Conservation (phyloP, 2,797 vertebrate genomes). For the Hippocampus kuda region DNA sequence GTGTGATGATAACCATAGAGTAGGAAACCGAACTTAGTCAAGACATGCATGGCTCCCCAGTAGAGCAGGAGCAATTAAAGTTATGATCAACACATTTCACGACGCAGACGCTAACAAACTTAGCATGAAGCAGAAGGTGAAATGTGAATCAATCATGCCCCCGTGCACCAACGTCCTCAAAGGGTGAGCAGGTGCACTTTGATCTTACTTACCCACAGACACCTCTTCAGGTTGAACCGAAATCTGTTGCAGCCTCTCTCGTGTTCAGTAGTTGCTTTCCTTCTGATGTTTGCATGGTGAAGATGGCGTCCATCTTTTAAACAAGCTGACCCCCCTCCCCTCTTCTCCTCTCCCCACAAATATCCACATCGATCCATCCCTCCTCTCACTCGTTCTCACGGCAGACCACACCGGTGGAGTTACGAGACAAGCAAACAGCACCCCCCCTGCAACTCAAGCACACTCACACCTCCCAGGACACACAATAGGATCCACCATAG, state of each 20-base stretch:
- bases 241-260: not conserved
- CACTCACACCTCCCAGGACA: slow-evolving; percentile 36
- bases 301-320: slow-evolving; percentile 16
- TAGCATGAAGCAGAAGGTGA: no score
- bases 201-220: not conserved
- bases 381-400: slow-evolving; percentile 31
- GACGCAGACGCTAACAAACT: no score
- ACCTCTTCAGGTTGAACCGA: slow-evolving; percentile 5
- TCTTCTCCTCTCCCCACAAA: slow-evolving; percentile 10
- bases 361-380: slow-evolving; percentile 8
- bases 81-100: no score
- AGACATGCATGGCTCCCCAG: no score
- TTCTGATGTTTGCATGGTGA: slow-evolving; percentile 1
- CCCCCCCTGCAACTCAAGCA: slow-evolving; percentile 35
- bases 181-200: not conserved
- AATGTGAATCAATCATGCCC: no score
- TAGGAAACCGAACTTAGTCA: no score
- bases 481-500: slow-evolving; percentile 34
- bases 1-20: no score
- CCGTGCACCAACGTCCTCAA: no score
- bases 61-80: no score
- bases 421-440: slow-evolving; percentile 51
- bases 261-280: slow-evolving; percentile 8
- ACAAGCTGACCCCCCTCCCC: slow-evolving; percentile 14
- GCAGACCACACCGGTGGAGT: slow-evolving; percentile 58